Percentiles rank a stretch among this genome's conserved stretches.
Evolutionary conservation across 2,888 invertebrate genomes (phyloP).

Genomic region (Drosophila eohydei): DNA sequence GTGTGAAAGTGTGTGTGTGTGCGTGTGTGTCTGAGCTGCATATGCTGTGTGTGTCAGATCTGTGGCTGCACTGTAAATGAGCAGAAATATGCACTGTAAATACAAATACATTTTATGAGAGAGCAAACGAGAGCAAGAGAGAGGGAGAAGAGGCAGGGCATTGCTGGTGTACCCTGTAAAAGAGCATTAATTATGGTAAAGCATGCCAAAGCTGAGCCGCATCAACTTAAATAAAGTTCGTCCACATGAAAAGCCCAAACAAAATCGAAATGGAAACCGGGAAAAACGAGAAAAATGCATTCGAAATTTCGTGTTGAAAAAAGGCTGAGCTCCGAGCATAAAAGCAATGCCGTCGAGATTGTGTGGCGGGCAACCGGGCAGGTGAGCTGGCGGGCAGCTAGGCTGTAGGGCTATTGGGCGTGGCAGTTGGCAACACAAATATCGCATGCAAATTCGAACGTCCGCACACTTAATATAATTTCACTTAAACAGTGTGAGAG

Average conservation of each 20-base stretch:
- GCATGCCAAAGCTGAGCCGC: slow-evolving; percentile 12
- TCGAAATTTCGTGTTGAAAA: slow-evolving; percentile 18
- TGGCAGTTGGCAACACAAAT: slow-evolving; percentile 54
- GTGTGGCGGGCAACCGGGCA: slow-evolving; percentile 14
- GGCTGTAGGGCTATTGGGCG: neutral
- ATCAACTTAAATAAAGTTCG: slow-evolving; percentile 26
- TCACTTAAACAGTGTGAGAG: slow-evolving; percentile 64
- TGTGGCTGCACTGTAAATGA: slow-evolving; percentile 32
- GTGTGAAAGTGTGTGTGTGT: neutral
- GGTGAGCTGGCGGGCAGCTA: slow-evolving; percentile 17
- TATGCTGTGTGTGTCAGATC: slow-evolving; percentile 10
- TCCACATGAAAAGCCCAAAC: slow-evolving; percentile 18
- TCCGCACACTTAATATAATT: slow-evolving; percentile 80
- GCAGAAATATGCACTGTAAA: slow-evolving; percentile 41
- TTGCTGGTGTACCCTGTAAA: slow-evolving; percentile 3
- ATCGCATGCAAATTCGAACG: slow-evolving; percentile 75
- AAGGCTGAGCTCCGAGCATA: slow-evolving; percentile 11
- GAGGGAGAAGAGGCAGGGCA: too few species aligned
- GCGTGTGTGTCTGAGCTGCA: neutral
- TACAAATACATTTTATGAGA: slow-evolving; percentile 15
- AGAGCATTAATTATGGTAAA: slow-evolving; percentile 12
- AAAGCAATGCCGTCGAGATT: slow-evolving; percentile 21
- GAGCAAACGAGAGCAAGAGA: neutral
- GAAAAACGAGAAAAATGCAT: slow-evolving; percentile 35
- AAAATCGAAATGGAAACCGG: slow-evolving; percentile 20